Conservation (phyloP, 2,797 vertebrate genomes). For the Philypnodon macrostomus region DNA sequence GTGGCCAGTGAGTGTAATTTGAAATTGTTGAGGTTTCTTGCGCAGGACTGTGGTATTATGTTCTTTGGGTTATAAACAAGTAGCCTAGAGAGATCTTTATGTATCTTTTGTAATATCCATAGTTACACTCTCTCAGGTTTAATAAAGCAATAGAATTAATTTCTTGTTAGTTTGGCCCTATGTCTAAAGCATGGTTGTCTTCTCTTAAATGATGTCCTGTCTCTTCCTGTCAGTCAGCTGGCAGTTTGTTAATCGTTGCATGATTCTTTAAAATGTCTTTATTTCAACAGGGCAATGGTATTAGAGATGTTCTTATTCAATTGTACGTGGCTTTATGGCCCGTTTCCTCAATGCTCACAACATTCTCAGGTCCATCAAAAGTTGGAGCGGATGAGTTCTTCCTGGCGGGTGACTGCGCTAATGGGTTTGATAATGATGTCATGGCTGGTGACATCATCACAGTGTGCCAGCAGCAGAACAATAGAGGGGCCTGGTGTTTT, state of each 20-base stretch:
- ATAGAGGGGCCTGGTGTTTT: conserved; percentile 54
- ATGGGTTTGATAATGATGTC: conserved; percentile 70
- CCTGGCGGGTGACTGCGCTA: conserved; percentile 53
- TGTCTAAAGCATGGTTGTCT: conserved; percentile 37
- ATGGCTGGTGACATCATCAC: conserved; percentile 69
- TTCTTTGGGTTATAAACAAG: too few relatives aligned
- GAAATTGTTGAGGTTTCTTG: too few relatives aligned
- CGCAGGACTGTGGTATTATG: too few relatives aligned
- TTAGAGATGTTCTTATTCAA: conserved; percentile 28
- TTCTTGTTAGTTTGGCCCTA: conserved; percentile 18
- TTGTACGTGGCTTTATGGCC: conserved; percentile 43
- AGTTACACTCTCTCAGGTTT: too few relatives aligned
- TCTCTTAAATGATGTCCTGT: conserved; percentile 58
- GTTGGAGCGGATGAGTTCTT: conserved; percentile 58
- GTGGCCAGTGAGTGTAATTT: too few relatives aligned
- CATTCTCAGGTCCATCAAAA: conserved; percentile 57
- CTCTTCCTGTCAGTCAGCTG: conserved; percentile 51
- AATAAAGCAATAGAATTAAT: too few relatives aligned
- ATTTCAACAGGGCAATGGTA: conserved; percentile 28
- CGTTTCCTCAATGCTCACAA: conserved; percentile 2
- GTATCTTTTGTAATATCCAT: too few relatives aligned
- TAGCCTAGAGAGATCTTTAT: too few relatives aligned
- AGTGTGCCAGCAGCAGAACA: conserved; percentile 66
- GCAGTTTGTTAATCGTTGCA: conserved; percentile 66
- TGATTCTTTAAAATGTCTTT: conserved; percentile 62